phyloP scores from a whole-genome alignment of 2,113 vertebrate species.

The Lophochroa leadbeateri region DNA sequence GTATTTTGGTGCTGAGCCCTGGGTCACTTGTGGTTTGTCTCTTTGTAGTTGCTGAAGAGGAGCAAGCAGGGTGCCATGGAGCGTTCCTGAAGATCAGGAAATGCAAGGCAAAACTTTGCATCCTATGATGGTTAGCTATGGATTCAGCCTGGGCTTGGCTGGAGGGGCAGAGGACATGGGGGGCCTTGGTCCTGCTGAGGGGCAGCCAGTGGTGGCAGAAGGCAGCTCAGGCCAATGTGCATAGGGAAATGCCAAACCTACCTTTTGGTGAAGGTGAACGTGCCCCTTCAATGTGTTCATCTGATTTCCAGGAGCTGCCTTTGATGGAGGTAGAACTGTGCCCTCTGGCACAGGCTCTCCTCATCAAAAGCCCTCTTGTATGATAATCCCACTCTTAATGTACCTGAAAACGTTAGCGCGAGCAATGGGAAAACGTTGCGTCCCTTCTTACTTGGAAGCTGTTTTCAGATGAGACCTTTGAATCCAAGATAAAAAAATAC shows the following conservation, averaged over 20 bases:
- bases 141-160: neutral
- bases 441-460: neutral
- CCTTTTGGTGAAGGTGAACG: neutral
- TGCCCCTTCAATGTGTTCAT: neutral
- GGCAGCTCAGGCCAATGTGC: fast-evolving
- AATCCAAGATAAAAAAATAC: neutral
- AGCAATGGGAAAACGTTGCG: neutral
- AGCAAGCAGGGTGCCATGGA: fast-evolving
- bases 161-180: neutral
- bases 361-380: neutral
- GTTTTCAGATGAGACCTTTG: neutral
- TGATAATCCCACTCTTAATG: neutral
- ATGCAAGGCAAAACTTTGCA: neutral
- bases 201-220: neutral
- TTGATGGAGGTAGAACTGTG: neutral
- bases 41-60: neutral
- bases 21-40: neutral
- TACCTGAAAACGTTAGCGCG: neutral
- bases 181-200: fast-evolving
- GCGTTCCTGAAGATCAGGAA: neutral
- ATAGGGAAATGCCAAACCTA: neutral
- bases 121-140: fast-evolving
- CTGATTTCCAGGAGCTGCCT: neutral
- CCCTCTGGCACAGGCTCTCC: neutral
- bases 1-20: neutral